Base-by-base conservation (phyloP, 1,140 invertebrate species). In the Platyura marginata region DNA sequence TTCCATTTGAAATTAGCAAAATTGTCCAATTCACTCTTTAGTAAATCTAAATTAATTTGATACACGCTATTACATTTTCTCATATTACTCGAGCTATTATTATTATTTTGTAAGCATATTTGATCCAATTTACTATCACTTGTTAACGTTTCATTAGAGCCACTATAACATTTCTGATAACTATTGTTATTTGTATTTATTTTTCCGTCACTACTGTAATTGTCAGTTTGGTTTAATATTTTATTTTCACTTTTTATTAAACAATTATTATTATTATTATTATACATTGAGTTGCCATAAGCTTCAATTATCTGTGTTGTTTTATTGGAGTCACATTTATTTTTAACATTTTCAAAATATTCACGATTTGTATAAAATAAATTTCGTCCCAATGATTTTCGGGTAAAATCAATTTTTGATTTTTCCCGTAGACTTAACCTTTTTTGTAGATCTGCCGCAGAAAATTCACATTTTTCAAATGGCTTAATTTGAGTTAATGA, bases 1-100 rank as follows among this genome's bases (percentile, higher is more conserved):
- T 29, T n/a, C 25, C 22, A 33, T 13, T 16, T n/a, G 3, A n/a
- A 29, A 42, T 42, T 29, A 21, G 33, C 25, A 19, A 19, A 42
- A 13, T 42, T 29, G 21, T 42, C 29, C 3, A 42, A 18, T 42
- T 42, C 41, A 33, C 25, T 42, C 18, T 42, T 42, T 19, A 42
- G 21, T 32, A 42, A 9, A 6, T 32, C 25, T 18, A 42, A 34
- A 34, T 42, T 29, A 22, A 42, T 42, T 34, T 42, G 21, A 22
- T 42, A 33, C 6, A 42, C 25, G 41, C 41, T 42, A 19, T 22
- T 15, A 18, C 41, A 23, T 15, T 42, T 42, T 21, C 32, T 11
- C 13, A 34, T 34, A 11, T 34, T 34, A n/a, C 11, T 34, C 3
- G 32, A n/a, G 3, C 11, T 29, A 8, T 6, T 29, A 13, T 13